phyloP scores from a whole-genome alignment of 2,113 vertebrate genomes.

The Hypomesus transpacificus region DNA sequence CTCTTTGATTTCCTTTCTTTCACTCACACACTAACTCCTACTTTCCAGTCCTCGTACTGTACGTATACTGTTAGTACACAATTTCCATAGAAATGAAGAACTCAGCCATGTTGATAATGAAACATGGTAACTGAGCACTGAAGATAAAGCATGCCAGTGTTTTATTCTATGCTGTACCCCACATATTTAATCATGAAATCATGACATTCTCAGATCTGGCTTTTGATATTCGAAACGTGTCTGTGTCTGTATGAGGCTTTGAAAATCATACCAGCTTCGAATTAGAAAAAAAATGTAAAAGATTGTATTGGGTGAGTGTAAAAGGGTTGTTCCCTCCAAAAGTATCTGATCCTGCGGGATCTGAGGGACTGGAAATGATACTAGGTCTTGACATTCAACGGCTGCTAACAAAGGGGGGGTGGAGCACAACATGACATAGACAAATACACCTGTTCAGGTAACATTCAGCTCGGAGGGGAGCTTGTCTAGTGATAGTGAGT shows the following conservation, averaged over 20 bases:
- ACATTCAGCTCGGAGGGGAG: not conserved
- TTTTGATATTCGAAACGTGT: slow-evolving; percentile 13
- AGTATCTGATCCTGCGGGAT: slow-evolving; percentile 26
- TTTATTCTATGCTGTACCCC: too few species aligned
- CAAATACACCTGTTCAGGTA: not conserved
- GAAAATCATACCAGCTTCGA: slow-evolving; percentile 11
- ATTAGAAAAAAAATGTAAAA: not conserved
- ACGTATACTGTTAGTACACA: too few species aligned
- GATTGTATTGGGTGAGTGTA: not conserved
- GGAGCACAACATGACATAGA: not conserved
- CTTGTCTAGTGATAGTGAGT: not conserved
- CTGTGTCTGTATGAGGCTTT: not conserved
- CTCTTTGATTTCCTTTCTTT: not conserved
- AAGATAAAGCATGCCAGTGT: too few species aligned
- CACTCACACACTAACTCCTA: not conserved
- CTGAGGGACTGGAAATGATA: slow-evolving; percentile 37
- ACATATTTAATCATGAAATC: too few species aligned
- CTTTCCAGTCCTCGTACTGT: too few species aligned
- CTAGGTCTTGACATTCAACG: slow-evolving; percentile 6
- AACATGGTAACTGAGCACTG: too few species aligned
- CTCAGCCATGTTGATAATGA: too few species aligned
- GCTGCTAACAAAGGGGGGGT: not conserved
- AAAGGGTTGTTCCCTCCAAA: not conserved
- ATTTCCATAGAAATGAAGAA: too few species aligned
- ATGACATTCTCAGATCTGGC: not conserved